A percentile compares a stretch with the other conserved stretches of the same genome.
phyloP scores from a whole-genome alignment of 2,113 vertebrate species.

The Myocastor coypus region DNA sequence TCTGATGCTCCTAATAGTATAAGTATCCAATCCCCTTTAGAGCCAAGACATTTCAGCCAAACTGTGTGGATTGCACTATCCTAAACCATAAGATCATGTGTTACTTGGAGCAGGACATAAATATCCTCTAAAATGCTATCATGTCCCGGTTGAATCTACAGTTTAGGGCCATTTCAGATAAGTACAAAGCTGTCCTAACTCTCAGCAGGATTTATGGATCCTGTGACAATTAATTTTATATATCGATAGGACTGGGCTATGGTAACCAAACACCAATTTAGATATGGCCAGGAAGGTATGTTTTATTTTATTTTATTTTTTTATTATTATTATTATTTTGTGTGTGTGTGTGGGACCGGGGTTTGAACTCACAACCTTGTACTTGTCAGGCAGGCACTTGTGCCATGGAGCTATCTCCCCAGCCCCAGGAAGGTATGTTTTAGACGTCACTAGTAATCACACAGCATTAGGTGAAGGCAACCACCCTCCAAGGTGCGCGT shows the following conservation, averaged over 20 bases:
- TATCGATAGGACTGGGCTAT: not conserved
- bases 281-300: too few relatives aligned
- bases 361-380: too few relatives aligned
- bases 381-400: too few relatives aligned
- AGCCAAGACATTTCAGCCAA: slow-evolving; percentile 11
- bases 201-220: not conserved
- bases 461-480: slow-evolving; percentile 5
- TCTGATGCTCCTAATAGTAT: slow-evolving; percentile 20
- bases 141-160: slow-evolving; percentile 34
- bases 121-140: slow-evolving; percentile 30
- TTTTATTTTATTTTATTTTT: too few relatives aligned
- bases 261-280: not conserved
- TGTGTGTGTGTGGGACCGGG: too few relatives aligned
- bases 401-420: too few relatives aligned
- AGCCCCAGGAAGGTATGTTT: slow-evolving; percentile 3
- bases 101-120: slow-evolving; percentile 34
- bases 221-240: slow-evolving; percentile 9
- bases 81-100: slow-evolving; percentile 8
- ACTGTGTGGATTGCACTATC: too few relatives aligned
- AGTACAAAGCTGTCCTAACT: not conserved
- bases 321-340: too few relatives aligned
- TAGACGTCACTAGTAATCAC: not conserved
- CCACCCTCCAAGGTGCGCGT: not conserved
- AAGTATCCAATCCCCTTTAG: not conserved
- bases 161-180: not conserved